phyloP scores from a whole-genome alignment of 2,113 vertebrate genomes.

The Brachyhypopomus gauderio region DNA sequence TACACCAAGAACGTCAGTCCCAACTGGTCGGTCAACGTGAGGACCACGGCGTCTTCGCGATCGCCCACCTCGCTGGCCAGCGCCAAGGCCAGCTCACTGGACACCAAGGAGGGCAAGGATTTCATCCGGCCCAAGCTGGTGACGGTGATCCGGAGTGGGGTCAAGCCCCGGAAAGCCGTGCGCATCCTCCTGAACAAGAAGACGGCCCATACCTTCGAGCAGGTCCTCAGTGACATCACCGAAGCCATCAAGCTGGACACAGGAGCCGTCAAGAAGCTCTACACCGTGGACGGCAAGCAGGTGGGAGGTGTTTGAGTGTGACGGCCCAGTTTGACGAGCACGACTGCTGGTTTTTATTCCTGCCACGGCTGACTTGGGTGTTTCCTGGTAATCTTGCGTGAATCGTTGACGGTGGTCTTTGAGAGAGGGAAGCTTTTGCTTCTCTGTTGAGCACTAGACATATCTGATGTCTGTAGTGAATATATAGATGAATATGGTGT shows the following conservation, averaged over 20 bases:
- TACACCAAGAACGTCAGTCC: conserved; percentile 98
- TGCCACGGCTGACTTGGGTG: too few relatives aligned
- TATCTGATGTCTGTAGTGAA: too few relatives aligned
- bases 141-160: conserved; percentile 95
- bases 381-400: too few relatives aligned
- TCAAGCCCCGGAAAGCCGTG: conserved; percentile 94
- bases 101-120: conserved; percentile 87
- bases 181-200: conserved; percentile 98
- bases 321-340: too few relatives aligned
- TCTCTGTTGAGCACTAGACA: neutral
- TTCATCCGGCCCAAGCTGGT: conserved; percentile 97
- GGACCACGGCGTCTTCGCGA: conserved; percentile 75
- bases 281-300: conserved; percentile 94
- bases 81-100: conserved; percentile 77
- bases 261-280: conserved; percentile 91
- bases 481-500: neutral
- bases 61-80: conserved; percentile 83
- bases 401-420: too few relatives aligned
- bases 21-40: conserved; percentile 93
- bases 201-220: conserved; percentile 95
- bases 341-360: too few relatives aligned
- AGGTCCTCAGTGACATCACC: conserved; percentile 95
- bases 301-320: conserved; percentile 69
- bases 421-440: neutral
- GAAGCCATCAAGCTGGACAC: conserved; percentile 97